These are phyloP conservation scores for Buteo buteo DNA, from an alignment of 2,113 vertebrate species.

Conservation along the genomic window DNA sequence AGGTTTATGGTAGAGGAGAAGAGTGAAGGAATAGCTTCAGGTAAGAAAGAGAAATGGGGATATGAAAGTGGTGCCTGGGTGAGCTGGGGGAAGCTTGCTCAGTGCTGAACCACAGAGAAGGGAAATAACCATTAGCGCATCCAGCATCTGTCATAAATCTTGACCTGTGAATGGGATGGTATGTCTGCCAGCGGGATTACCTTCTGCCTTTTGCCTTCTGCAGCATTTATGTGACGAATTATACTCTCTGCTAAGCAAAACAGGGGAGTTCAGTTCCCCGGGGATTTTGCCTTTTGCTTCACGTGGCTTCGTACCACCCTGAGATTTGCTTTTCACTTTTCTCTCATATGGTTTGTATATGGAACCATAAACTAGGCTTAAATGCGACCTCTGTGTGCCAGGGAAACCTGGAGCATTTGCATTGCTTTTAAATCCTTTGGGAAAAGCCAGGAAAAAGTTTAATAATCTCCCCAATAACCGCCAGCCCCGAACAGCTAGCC, in stretches of 20 bases:
- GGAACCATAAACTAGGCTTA: neutral
- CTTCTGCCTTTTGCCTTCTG: neutral
- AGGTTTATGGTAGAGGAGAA: neutral
- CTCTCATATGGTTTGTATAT: neutral
- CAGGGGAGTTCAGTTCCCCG: neutral
- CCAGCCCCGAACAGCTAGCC: neutral
- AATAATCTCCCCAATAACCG: neutral
- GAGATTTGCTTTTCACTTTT: neutral
- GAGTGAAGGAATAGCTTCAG: neutral
- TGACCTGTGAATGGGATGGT: too few species aligned
- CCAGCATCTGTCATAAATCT: neutral
- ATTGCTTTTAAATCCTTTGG: neutral
- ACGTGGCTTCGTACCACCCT: accelerated
- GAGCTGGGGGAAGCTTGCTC: neutral
- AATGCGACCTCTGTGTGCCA: neutral
- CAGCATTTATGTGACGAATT: neutral
- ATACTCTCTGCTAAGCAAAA: neutral
- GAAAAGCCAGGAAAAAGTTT: neutral
- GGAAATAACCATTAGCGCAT: neutral
- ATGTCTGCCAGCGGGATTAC: neutral
- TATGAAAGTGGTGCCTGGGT: neutral
- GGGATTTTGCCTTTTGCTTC: neutral
- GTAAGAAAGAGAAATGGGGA: neutral
- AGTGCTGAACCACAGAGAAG: accelerated
- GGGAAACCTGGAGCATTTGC: neutral